Conservation (phyloP, 1,140 invertebrate genomes). For the Goniozus legneri region DNA sequence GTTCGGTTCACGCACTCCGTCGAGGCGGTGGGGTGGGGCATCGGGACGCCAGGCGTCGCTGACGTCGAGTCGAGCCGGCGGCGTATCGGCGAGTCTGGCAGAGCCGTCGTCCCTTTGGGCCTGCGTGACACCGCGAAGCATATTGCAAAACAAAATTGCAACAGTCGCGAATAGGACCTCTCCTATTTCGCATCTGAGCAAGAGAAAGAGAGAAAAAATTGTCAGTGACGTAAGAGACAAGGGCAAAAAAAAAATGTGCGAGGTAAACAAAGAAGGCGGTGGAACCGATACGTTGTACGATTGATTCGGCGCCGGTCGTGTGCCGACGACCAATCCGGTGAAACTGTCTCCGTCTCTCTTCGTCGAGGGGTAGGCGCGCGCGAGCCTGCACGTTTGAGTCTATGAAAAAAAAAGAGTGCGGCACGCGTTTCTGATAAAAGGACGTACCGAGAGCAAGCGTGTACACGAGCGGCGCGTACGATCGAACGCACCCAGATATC, state of each 20-base stretch:
- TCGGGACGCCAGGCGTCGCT: conserved; percentile 35
- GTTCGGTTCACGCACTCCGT: too few relatives aligned
- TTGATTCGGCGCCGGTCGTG: conserved; percentile 29
- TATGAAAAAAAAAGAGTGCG: conserved; percentile 14
- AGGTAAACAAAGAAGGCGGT: too few relatives aligned
- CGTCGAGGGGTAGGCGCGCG: neutral
- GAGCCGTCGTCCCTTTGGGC: too few relatives aligned
- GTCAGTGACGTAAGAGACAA: too few relatives aligned
- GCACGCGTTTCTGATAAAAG: conserved; percentile 1
- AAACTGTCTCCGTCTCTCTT: conserved; percentile 2
- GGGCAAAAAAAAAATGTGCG: too few relatives aligned
- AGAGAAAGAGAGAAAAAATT: too few relatives aligned
- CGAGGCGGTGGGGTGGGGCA: conserved; percentile 26
- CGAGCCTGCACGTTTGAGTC: neutral
- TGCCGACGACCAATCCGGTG: conserved; percentile 14
- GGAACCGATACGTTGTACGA: too few relatives aligned
- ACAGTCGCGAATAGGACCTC: too few relatives aligned
- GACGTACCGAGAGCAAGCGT: conserved; percentile 4
- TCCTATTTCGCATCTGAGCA: too few relatives aligned
- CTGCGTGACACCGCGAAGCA: too few relatives aligned
- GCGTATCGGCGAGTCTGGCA: conserved; percentile 25
- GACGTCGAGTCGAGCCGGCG: conserved; percentile 30
- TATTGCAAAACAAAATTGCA: too few relatives aligned
- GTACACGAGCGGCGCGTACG: conserved; percentile 16
- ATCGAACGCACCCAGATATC: conserved; percentile 44